phyloP scores from a whole-genome alignment of 2,797 vertebrate genomes.

The Microtus californicus region DNA sequence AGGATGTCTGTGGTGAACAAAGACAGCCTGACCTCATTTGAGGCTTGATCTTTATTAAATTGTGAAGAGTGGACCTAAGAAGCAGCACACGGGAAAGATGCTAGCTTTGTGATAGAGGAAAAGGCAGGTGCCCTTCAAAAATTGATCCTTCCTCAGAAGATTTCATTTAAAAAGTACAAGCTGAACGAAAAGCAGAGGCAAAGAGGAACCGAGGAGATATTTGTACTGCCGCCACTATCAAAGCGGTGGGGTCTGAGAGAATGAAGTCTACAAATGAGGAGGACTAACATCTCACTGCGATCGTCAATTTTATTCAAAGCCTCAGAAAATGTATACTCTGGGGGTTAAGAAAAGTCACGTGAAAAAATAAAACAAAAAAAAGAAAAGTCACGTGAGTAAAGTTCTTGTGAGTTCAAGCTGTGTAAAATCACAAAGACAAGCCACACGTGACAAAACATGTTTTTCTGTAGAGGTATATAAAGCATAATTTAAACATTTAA shows the following conservation, averaged over 20 bases:
- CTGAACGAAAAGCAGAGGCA: background rate
- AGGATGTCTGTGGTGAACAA: background rate
- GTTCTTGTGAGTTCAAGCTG: background rate
- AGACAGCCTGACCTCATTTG: background rate
- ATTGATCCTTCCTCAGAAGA: background rate
- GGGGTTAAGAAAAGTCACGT: background rate
- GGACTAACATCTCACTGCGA: fast-evolving
- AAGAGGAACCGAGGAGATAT: background rate
- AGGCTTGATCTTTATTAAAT: background rate
- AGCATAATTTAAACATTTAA: background rate
- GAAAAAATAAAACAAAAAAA: too few relatives aligned
- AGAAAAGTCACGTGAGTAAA: background rate
- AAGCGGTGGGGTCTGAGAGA: too few relatives aligned
- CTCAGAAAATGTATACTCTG: background rate
- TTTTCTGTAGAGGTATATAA: background rate
- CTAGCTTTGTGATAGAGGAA: background rate
- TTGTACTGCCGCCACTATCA: too few relatives aligned
- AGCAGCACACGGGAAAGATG: fast-evolving
- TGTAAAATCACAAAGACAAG: background rate
- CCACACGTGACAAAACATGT: background rate
- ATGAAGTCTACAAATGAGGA: background rate
- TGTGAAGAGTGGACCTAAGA: background rate
- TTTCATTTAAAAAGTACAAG: background rate
- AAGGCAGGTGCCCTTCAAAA: background rate
- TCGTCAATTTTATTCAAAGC: background rate